Evolutionary conservation across 2,888 invertebrate genomes (phyloP), one percentile per base, ranked within the genome.

Genomic region (Orgyia antiqua): DNA sequence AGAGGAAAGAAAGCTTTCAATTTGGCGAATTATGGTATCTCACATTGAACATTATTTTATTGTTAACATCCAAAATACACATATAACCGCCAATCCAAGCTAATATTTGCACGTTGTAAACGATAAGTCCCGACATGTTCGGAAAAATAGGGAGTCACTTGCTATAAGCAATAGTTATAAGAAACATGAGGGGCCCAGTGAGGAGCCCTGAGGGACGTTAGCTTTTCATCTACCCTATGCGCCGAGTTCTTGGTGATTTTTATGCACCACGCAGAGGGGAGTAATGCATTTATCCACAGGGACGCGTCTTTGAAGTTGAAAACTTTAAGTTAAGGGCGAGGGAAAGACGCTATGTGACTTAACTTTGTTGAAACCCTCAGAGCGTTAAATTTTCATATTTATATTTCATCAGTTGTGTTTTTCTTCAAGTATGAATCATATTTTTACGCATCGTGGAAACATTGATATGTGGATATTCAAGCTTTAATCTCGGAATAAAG

Each of bases 41-140:
- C n/a, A n/a, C n/a, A n/a, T n/a, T n/a, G n/a, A n/a, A n/a, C n/a
- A n/a, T n/a, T n/a, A n/a, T n/a, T n/a, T n/a, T n/a, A n/a, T n/a
- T n/a, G n/a, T n/a, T n/a, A n/a, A n/a, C n/a, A 17, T 29, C 40
- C 19, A 30, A 28, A 29, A 37, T 31, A 33, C 41, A 47, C 51
- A 56, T 42, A 52, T 50, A 49, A 43, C 39, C 36, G 39, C 39
- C 49, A 48, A 53, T 42, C 49, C 51, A 49, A 54, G 61, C 56
- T 62, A 71, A 73, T 75, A 74, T 74, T 78, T 76, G 76, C 76
- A 74, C 58, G 64, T 67, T 68, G 71, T 74, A 67, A 69, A 58
- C 68, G 68, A 66, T 69, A 68, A 68, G 52, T 62, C 53, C 48
- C 49, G 44, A 42, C 45, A 45, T 31, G 45, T 42, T 51, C 59